phyloP scores from a whole-genome alignment of 1,140 invertebrate genomes.

The Drosophila bocqueti region DNA sequence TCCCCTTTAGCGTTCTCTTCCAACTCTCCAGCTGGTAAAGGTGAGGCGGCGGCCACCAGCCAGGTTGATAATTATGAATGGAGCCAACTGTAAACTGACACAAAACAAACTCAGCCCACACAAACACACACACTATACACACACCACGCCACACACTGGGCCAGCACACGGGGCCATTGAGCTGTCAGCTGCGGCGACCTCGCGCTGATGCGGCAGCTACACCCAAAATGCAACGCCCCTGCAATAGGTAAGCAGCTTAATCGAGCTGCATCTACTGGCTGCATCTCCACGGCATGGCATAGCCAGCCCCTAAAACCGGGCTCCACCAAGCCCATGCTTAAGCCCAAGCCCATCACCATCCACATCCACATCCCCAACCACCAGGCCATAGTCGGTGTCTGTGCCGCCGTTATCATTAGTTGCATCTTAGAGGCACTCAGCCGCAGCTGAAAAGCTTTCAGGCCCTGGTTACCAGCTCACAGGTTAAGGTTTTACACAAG shows the following conservation, averaged over 20 bases:
- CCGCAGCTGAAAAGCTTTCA: constrained; percentile 78
- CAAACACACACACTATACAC: constrained; percentile 22
- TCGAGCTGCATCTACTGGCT: constrained; percentile 56
- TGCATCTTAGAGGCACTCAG: constrained; percentile 83
- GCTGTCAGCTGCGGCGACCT: constrained; percentile 72
- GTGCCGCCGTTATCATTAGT: constrained; percentile 78
- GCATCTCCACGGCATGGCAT: constrained; percentile 22
- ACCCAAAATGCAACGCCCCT: constrained; percentile 79
- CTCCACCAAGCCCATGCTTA: constrained; percentile 18
- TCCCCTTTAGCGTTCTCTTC: constrained; percentile 13
- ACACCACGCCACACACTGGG: background rate
- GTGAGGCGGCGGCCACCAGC: constrained; percentile 28
- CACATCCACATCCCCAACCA: constrained; percentile 11
- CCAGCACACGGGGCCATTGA: constrained; percentile 61
- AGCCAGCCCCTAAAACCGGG: constrained; percentile 43
- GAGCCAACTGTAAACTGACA: constrained; percentile 74
- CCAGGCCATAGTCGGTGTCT: constrained; percentile 30
- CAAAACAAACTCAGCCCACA: constrained; percentile 71
- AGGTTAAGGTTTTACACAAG: constrained; percentile 14
- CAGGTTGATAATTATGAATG: constrained; percentile 79
- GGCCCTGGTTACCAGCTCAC: constrained; percentile 9
- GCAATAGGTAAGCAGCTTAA: constrained; percentile 78
- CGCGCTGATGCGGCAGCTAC: constrained; percentile 80
- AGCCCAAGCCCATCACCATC: constrained; percentile 7
- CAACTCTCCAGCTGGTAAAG: constrained; percentile 29